Base-by-base conservation (phyloP, 2,797 vertebrate species). In the Eidolon dupreanum region DNA sequence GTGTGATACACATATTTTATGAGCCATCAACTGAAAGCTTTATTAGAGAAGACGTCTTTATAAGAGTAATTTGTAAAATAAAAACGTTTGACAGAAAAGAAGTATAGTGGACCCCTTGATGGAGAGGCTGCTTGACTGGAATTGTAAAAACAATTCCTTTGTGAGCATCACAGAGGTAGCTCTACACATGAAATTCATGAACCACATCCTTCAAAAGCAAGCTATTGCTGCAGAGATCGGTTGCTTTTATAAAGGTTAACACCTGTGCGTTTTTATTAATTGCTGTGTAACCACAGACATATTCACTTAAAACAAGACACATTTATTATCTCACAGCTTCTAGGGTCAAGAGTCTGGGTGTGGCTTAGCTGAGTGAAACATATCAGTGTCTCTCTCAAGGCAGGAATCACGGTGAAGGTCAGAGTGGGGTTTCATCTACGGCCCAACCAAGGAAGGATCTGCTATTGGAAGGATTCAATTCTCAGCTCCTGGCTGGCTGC, bases 21-120 rank as follows among this genome's bases (percentile, higher is more conserved):
- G 31, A 94, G 31, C 13, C 17, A 33, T 9, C 17, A 26, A 51
- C 22, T 46, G 36, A 84, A 41, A 90, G 41, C 33, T 20, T 38
- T 90, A 22, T 65, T 79, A 24, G 46, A 83, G 36, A 77, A 55
- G 46, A 85, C 24, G 85, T 66, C 33, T 65, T 78, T 19, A 19
- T 63, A 46, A 33, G 41, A 79, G 26, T 41, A 66, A 83, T n/a
- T 88, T 94, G 81, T 55, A 46, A 66, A 88, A 36, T 75, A 51
- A 87, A 93, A 88, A 24, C 3, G 5, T 33, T 66, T 79, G 59
- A 43, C 43, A 15, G 65, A 24, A 66, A 78, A 66, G 20, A 13
- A 49, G 1, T 31, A 1, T 36, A 46, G 28, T 16, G 28, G 57
- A 61, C 66, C 2, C 24, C 22, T 33, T 43, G 8, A 20, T 3